These are phyloP conservation scores for Alligator sinensis DNA, from an alignment of 2,113 vertebrate genomes.

Conservation along the genomic window DNA sequence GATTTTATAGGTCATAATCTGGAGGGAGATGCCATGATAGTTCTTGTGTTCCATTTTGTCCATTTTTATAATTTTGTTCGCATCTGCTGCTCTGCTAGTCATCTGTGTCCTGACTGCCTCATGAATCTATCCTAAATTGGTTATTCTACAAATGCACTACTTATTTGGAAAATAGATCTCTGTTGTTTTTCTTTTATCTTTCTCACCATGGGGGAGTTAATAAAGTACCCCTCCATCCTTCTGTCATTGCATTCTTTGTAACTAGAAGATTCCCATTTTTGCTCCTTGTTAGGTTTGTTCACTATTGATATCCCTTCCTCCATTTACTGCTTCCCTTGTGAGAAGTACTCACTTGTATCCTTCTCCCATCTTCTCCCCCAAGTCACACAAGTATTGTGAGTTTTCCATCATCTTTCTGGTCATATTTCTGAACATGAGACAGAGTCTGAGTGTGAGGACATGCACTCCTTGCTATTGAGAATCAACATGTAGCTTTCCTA, in stretches of 20 bases:
- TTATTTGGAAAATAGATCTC: too few relatives aligned
- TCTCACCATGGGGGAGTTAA: too few relatives aligned
- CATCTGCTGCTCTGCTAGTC: too few relatives aligned
- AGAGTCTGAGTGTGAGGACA: not conserved
- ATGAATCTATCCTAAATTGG: too few relatives aligned
- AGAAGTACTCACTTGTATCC: too few relatives aligned
- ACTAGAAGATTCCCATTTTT: not conserved
- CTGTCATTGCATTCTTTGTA: not conserved
- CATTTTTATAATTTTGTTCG: too few relatives aligned
- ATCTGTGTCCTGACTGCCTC: too few relatives aligned
- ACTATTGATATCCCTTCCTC: not conserved
- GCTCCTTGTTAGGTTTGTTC: fast-evolving
- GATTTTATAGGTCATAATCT: fast-evolving
- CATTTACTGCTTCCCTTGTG: fast-evolving
- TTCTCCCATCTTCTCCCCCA: not conserved
- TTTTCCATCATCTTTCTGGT: fast-evolving
- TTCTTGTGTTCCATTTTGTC: not conserved
- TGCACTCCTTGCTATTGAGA: not conserved
- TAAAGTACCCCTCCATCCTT: not conserved
- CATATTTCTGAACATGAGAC: fast-evolving
- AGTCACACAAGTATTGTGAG: not conserved
- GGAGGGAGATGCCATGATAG: not conserved
- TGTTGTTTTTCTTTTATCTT: not conserved
- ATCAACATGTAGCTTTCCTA: not conserved
- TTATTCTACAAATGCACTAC: too few relatives aligned